A percentile compares a stretch with the other conserved stretches of the same genome.
Evolutionary conservation across 1,140 invertebrate species (phyloP).

Genomic region (Cotesia chilonis): DNA sequence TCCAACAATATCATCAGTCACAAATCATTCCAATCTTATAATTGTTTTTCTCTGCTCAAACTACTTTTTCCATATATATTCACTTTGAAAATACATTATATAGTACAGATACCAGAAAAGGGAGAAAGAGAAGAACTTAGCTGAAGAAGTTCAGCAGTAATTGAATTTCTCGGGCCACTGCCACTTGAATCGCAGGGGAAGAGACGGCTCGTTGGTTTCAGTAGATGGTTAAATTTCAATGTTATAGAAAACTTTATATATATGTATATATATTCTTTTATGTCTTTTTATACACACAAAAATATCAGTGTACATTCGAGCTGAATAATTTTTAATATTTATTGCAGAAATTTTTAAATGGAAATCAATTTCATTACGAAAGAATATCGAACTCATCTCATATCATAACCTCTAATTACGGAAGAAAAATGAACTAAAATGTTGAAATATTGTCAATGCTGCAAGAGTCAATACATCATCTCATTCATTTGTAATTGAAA

Average conservation of each 20-base stretch:
- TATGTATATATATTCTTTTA: conserved; percentile 24
- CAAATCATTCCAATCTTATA: background rate
- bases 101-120: conserved; percentile 43
- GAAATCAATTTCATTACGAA: too few species aligned
- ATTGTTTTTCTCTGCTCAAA: background rate
- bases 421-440: too few species aligned
- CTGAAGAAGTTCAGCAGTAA: conserved; percentile 63
- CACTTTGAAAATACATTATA: conserved; percentile 59
- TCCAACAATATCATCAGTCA: too few species aligned
- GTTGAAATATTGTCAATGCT: too few species aligned
- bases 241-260: conserved; percentile 14
- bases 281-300: background rate
- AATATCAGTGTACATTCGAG: conserved; percentile 30
- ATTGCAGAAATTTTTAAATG: background rate
- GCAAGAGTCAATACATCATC: too few species aligned
- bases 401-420: too few species aligned
- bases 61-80: background rate
- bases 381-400: too few species aligned
- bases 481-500: too few species aligned
- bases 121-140: conserved; percentile 47
- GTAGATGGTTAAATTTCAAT: conserved; percentile 29
- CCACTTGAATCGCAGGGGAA: conserved; percentile 52
- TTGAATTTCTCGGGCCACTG: conserved; percentile 65
- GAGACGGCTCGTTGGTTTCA: conserved; percentile 49
- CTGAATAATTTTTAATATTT: conserved; percentile 21